Evolutionary conservation across 2,888 invertebrate species (phyloP), one percentile per base, ranked within the genome.

Genomic region (Eilema sororculum): DNA sequence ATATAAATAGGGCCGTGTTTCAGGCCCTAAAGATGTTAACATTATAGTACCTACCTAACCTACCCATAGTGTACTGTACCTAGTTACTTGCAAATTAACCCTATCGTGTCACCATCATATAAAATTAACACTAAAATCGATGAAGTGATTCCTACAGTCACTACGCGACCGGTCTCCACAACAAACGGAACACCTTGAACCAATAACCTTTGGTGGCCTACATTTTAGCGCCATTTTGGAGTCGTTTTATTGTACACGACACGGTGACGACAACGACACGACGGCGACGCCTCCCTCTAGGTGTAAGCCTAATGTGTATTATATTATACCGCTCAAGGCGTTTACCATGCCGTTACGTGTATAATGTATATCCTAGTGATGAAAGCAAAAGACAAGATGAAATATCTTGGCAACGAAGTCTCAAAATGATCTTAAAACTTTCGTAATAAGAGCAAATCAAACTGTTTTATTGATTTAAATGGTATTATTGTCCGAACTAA

Each of bases 171-270:
- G 63, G 67, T 24, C 20, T 24, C 20, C 71, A 83, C 78, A 82
- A 81, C 82, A 81, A 65, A 66, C 41, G 20, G 30, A 52, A 63
- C 20, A 69, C 82, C 81, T 82, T 82, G 81, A 82, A 79, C 81
- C 33, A 70, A 24, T 83, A 73, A 83, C 81, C 81, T 82, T 78
- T 81, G 24, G 5, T 66, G 81, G 69, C 81, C 81, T 69, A 82
- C 67, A 71, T 83, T 65, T 28, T 70, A 72, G 65, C 75, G 59
- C 78, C 71, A 71, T 72, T 65, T 69, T 67, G 67, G 71, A 81
- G 37, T 5, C 41, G 24, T 63, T 33, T 68, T 64, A 28, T 25
- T 22, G 28, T 22, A 37, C 10, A 68, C 61, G 66, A 52, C 56
- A 70, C 71, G 60, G 41, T 4, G 5, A 33, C 64, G 65, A 65